Base-by-base conservation (phyloP, 2,888 invertebrate genomes). In the Arge pagana region DNA sequence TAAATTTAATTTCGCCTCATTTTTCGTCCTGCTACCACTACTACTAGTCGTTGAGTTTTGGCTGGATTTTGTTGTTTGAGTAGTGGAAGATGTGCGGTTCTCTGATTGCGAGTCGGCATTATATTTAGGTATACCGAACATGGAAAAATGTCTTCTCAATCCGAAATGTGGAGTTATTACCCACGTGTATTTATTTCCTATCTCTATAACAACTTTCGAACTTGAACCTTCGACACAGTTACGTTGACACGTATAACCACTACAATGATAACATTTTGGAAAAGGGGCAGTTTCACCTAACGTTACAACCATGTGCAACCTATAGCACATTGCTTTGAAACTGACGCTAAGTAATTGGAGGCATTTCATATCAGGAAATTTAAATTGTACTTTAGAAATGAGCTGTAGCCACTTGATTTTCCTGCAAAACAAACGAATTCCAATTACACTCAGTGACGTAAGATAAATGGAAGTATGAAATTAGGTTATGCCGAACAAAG, bases 101-200 rank as follows among this genome's bases (percentile, higher is more conserved):
- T 67, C 60, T 11, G 58, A 43, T 15, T 63, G 66, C 2, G 64
- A 58, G 24, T 70, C 67, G 40, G 62, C 68, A 40, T 72, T 72
- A 43, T 72, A 70, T 45, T 73, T 74, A 3, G 77, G 76, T 48
- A 77, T 71, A 23, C 73, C 77, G 53, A 76, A 75, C 59, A 77
- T 67, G 1, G 76, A 74, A 50, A 72, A 74, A 45, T 77, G 77
- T 37, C 75, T 64, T 28, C 67, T 67, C 7, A 77, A 56, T 4
- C 72, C 72, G 56, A 71, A 74, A 45, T 68, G 66, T 1, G 77
- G 76, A 5, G 72, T 72, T 43, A 77, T 70, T 4, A 77, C 70
- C 78, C 78, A 77, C 0, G 77, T 77, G 24, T 70, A 77, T 54
- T 78, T 78, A 48, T 77, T 77, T 18, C 78, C 78, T 50, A 78